Evolutionary conservation across 2,888 invertebrate species (phyloP).

Genomic region (Deilephila elpenor): DNA sequence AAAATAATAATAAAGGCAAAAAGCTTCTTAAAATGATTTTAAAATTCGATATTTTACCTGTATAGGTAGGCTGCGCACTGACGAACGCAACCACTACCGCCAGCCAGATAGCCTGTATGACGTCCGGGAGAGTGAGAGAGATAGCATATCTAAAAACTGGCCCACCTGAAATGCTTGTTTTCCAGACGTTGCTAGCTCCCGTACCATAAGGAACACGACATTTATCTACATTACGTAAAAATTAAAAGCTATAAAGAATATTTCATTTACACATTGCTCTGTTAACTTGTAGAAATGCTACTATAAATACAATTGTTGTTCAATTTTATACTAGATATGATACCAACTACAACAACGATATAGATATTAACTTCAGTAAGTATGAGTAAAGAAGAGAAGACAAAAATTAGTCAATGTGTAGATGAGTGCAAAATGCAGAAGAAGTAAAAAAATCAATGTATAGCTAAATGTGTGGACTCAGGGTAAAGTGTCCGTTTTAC

Average conservation of each 20-base stretch:
- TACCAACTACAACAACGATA: background rate
- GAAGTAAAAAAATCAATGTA: conserved; percentile 47
- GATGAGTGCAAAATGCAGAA: conserved; percentile 44
- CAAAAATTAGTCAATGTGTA: conserved; percentile 34
- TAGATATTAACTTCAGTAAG: background rate
- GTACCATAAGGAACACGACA: conserved; percentile 36
- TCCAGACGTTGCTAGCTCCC: no score
- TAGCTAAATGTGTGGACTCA: conserved; percentile 75
- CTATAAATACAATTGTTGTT: background rate
- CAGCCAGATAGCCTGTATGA: no score
- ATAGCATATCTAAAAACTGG: no score
- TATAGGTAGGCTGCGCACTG: no score
- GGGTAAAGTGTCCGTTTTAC: conserved; percentile 86
- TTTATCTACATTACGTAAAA: conserved; percentile 35
- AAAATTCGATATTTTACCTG: no score
- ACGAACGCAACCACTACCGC: no score
- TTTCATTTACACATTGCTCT: conserved; percentile 46
- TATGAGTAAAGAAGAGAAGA: background rate
- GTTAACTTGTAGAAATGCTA: background rate
- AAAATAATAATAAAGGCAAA: no score
- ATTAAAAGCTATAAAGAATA: conserved; percentile 44
- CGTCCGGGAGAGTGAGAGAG: no score
- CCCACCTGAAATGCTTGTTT: no score
- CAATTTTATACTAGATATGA: background rate
- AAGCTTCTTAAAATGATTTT: no score